Evolutionary conservation across 2,888 invertebrate species (phyloP), one percentile per base, ranked within the genome.

Genomic region (Parnassius smintheus): DNA sequence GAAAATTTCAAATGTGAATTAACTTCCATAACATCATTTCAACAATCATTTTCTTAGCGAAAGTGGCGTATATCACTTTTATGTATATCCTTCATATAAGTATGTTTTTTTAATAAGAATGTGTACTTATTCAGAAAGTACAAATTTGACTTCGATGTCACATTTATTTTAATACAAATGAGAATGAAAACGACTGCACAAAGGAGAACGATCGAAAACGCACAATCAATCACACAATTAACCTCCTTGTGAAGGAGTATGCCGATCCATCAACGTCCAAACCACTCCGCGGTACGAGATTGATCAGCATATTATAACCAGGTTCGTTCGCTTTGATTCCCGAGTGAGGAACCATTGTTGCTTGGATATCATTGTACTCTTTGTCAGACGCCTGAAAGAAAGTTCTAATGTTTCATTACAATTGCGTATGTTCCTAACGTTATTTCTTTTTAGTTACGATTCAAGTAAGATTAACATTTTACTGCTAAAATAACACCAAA

Each of bases 221-320:
- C 60, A 65, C 69, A 73, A 75, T 78, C 74, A 73, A 78, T 78
- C 75, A 74, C 69, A 70, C 71, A 76, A 77, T 76, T 75, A 77
- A 72, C 64, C 65, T 56, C 66, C 62, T 64, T 63, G 70, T 71
- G 66, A 68, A 68, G 66, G 65, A 65, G 67, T 66, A 69, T 69
- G 69, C 70, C 66, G 75, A 78, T 79, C 75, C 70, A 76, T 80
- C 78, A 77, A 74, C 66, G 78, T 80, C 80, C 64, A 66, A 61
- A 62, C 65, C 70, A 70, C 70, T 72, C 69, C 66, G 68, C 67
- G 70, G 65, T 72, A 68, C 69, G 68, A 75, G 78, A 80, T 80
- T 76, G 77, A 78, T 78, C 72, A 72, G 73, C 67, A 66, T 71
- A 72, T 74, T 74, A 75, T 75, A 72, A 73, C 69, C 71, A 69